A percentile compares a stretch with the other conserved stretches of the same genome.
phyloP scores from a whole-genome alignment of 2,888 invertebrate genomes.

The Phlogophora meticulosa region DNA sequence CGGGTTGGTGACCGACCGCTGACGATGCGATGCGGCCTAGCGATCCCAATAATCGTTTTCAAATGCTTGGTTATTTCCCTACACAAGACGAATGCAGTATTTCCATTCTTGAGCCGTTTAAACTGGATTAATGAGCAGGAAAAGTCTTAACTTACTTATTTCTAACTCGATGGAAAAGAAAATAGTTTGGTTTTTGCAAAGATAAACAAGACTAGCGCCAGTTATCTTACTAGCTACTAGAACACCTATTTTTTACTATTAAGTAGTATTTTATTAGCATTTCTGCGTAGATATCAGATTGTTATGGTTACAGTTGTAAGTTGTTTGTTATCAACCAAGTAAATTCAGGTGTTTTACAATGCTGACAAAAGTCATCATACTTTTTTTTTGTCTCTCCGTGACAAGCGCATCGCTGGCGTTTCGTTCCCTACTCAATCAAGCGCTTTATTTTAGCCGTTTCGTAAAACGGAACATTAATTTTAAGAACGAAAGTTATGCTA shows the following conservation, averaged over 20 bases:
- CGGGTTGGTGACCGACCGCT: constrained; percentile 38
- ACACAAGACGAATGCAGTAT: not conserved
- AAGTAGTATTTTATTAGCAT: not conserved
- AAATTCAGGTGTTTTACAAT: constrained; percentile 59
- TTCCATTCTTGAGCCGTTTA: too few species aligned
- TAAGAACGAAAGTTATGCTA: not conserved
- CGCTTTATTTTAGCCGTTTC: constrained; percentile 45
- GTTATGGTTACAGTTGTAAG: not conserved
- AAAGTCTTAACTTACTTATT: not conserved
- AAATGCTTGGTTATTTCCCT: not conserved
- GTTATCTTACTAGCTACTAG: constrained; percentile 2
- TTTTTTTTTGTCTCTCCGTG: constrained; percentile 52
- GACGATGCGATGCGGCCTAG: constrained; percentile 12
- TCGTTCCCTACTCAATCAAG: constrained; percentile 32
- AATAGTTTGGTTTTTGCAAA: not conserved
- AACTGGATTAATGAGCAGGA: not conserved
- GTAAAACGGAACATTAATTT: not conserved
- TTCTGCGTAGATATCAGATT: not conserved
- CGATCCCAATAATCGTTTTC: constrained; percentile 14
- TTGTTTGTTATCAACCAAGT: constrained; percentile 4
- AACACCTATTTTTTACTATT: not conserved
- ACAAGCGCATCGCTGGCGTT: constrained; percentile 58
- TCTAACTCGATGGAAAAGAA: not conserved
- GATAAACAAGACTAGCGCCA: constrained; percentile 5
- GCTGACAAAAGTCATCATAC: constrained; percentile 36